phyloP scores from a whole-genome alignment of 37 sponge, comb jelly and placozoan genomes.

The Aplysina aerophoba region DNA sequence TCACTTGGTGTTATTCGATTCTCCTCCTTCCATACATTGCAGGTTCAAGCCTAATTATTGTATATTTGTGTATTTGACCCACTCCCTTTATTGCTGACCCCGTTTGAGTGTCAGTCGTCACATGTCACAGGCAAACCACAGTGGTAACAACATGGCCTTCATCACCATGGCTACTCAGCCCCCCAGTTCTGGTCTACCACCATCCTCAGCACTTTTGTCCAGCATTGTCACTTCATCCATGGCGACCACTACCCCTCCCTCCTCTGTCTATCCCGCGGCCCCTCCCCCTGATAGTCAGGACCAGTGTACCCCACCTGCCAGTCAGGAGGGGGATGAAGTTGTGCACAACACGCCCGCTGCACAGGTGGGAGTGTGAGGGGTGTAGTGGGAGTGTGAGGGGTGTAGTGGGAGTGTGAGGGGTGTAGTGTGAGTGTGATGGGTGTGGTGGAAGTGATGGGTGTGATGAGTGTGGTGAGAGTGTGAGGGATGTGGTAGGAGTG shows the following conservation, averaged over 20 bases:
- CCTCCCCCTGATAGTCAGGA: background rate
- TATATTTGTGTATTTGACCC: too few species aligned
- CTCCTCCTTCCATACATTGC: too few species aligned
- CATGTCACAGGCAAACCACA: conserved; percentile 33
- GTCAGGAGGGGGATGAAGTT: background rate
- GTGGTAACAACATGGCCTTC: background rate
- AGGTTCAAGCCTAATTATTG: too few species aligned
- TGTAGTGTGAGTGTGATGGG: background rate
- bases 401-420: background rate
- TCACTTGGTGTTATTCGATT: too few species aligned
- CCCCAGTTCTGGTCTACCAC: background rate
- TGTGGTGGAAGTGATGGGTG: background rate
- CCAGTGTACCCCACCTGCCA: background rate
- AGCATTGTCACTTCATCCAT: background rate
- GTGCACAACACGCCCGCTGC: background rate
- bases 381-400: background rate
- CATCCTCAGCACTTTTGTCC: background rate
- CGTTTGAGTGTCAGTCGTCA: too few species aligned
- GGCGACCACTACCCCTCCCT: background rate
- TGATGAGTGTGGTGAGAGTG: background rate
- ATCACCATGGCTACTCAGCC: conserved; percentile 16
- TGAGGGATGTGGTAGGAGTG: background rate
- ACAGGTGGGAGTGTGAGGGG: background rate
- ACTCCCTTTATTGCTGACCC: too few species aligned
- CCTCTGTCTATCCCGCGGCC: background rate